These are phyloP conservation scores for Coelopa pilipes DNA, from an alignment of 2,888 invertebrate species.

Conservation along the genomic window DNA sequence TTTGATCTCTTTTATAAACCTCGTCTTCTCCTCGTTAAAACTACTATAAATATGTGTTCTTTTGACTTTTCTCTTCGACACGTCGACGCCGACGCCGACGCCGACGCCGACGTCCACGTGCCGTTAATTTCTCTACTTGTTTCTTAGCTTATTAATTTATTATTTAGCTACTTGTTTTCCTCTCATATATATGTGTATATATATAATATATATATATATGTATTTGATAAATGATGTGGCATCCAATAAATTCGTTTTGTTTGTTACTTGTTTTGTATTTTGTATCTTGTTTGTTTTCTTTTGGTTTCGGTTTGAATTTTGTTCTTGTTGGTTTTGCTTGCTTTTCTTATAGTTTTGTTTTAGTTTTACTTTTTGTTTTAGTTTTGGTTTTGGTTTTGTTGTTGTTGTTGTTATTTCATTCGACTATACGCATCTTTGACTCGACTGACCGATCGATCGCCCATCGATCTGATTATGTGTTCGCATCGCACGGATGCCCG, in stretches of 20 bases:
- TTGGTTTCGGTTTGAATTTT: slow-evolving; percentile 13
- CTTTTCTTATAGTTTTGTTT: slow-evolving; percentile 17
- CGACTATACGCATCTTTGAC: background rate
- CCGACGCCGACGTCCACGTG: no score
- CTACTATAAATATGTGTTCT: slow-evolving; percentile 34
- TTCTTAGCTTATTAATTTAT: slow-evolving; percentile 40
- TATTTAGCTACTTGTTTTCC: slow-evolving; percentile 22
- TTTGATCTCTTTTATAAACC: slow-evolving; percentile 4
- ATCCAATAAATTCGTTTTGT: slow-evolving; percentile 68
- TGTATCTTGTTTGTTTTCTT: slow-evolving; percentile 32
- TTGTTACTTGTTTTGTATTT: slow-evolving; percentile 45
- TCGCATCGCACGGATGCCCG: background rate
- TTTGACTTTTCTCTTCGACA: slow-evolving; percentile 44
- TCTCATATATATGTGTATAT: slow-evolving; percentile 18
- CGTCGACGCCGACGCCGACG: no score
- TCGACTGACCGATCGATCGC: no score
- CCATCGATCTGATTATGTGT: background rate
- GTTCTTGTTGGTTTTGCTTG: background rate
- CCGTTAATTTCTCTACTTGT: background rate
- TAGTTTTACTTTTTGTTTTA: slow-evolving; percentile 16
- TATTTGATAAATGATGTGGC: slow-evolving; percentile 64
- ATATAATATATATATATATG: slow-evolving; percentile 28
- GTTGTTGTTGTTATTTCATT: slow-evolving; percentile 32
- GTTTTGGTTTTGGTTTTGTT: slow-evolving; percentile 20
- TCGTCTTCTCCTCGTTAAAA: background rate